Conservation (phyloP, 2,888 invertebrate genomes). For the Tenthredo mesomela region DNA sequence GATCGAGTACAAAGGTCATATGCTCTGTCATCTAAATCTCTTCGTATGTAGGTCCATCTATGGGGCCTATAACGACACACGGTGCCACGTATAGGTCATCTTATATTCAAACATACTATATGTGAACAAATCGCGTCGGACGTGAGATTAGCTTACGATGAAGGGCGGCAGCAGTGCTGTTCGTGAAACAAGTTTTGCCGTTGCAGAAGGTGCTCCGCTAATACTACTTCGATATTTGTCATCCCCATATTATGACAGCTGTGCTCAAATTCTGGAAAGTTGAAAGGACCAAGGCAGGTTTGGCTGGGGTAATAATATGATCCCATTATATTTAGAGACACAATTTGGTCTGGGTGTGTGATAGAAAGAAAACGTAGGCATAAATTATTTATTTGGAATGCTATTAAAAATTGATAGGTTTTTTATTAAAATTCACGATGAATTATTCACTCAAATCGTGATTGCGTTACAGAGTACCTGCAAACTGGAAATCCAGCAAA, state of each 20-base stretch:
- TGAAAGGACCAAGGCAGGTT: not conserved
- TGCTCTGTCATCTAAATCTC: not conserved
- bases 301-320: not conserved
- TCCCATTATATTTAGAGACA: not conserved
- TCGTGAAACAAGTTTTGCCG: not conserved
- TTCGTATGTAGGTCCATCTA: not conserved
- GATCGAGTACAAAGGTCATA: too few species aligned
- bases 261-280: not conserved
- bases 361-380: not conserved
- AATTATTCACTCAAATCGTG: not conserved
- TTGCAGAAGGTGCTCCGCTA: not conserved
- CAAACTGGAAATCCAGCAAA: not conserved
- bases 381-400: not conserved
- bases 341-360: not conserved
- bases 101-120: too few species aligned
- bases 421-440: slow-evolving; percentile 18
- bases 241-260: not conserved
- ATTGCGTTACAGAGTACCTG: not conserved
- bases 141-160: not conserved
- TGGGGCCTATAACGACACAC: not conserved
- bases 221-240: not conserved
- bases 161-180: not conserved
- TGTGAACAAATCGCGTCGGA: not conserved
- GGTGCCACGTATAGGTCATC: too few species aligned
- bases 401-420: not conserved